Percentiles rank a stretch among this genome's conserved stretches.
Conservation (phyloP, 1,140 invertebrate species). For the Neodiprion virginianus region DNA sequence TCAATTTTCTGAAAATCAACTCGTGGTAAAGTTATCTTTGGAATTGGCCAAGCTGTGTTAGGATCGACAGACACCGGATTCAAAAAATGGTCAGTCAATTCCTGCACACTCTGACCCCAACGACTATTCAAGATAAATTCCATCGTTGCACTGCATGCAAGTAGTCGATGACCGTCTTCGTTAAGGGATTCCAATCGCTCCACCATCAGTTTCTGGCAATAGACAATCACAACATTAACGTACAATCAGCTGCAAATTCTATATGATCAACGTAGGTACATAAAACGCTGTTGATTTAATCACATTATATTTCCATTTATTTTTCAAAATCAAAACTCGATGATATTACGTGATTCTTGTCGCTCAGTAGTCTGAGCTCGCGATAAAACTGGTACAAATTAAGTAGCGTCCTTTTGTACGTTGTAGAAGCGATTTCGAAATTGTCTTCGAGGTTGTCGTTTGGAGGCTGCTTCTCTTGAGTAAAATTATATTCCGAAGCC, state of each 20-base stretch:
- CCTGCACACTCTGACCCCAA: slow-evolving; percentile 24
- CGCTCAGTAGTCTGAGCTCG: slow-evolving; percentile 14
- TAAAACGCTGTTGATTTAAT: not conserved
- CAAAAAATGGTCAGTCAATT: slow-evolving; percentile 23
- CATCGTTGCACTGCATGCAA: slow-evolving; percentile 15
- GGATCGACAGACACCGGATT: slow-evolving; percentile 6
- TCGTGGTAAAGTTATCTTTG: slow-evolving; percentile 16
- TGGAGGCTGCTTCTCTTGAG: not conserved
- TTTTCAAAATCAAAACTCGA: not conserved
- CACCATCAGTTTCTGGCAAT: slow-evolving; percentile 17
- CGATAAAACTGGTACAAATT: slow-evolving; percentile 24
- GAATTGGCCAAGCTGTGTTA: slow-evolving; percentile 24
- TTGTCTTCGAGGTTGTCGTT: not conserved
- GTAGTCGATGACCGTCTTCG: slow-evolving; percentile 1
- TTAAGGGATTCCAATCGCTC: slow-evolving; percentile 21
- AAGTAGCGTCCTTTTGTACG: slow-evolving; percentile 11
- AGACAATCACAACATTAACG: not conserved
- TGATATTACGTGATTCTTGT: slow-evolving; percentile 12
- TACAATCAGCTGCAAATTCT: not conserved
- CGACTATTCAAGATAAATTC: slow-evolving; percentile 18
- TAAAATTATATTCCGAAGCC: not conserved
- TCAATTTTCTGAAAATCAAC: not conserved
- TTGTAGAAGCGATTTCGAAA: slow-evolving; percentile 15
- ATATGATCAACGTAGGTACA: too few species aligned
- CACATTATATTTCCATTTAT: not conserved